Evolutionary conservation across 2,797 vertebrate species (phyloP).

Genomic region (Ispidina lecontei): DNA sequence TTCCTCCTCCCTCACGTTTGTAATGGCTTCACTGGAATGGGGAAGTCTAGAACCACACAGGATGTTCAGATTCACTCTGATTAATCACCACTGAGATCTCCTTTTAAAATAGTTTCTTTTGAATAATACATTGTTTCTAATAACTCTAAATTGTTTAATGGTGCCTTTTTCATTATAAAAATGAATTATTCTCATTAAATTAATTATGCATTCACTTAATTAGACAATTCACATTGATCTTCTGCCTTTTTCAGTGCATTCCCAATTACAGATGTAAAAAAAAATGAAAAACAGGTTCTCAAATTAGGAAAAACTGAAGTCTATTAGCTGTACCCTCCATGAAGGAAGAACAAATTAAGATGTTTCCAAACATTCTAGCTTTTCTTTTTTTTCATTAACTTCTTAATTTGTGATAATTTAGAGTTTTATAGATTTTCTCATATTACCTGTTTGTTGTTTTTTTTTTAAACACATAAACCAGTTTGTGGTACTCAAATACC

Average conservation of each 20-base stretch:
- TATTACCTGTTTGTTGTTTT: background rate
- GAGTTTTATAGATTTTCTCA: background rate
- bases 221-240: slow-evolving; percentile 28
- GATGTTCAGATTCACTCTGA: slow-evolving; percentile 31
- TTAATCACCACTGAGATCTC: slow-evolving; percentile 14
- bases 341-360: background rate
- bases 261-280: background rate
- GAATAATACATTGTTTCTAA: slow-evolving; percentile 61
- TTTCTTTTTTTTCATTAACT: background rate
- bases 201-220: slow-evolving; percentile 56
- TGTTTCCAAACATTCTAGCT: background rate
- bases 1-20: background rate
- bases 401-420: background rate
- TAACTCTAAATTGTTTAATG: slow-evolving; percentile 35
- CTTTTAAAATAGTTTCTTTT: slow-evolving; percentile 44
- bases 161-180: slow-evolving; percentile 45
- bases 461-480: background rate
- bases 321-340: background rate
- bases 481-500: background rate
- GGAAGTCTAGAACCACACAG: slow-evolving; percentile 6
- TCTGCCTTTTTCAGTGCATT: slow-evolving; percentile 5
- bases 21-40: background rate
- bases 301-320: background rate
- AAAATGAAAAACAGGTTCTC: background rate
- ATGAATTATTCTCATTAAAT: slow-evolving; percentile 53